Base-by-base conservation (phyloP, 1,140 invertebrate genomes). In the Arctopsyche grandis region DNA sequence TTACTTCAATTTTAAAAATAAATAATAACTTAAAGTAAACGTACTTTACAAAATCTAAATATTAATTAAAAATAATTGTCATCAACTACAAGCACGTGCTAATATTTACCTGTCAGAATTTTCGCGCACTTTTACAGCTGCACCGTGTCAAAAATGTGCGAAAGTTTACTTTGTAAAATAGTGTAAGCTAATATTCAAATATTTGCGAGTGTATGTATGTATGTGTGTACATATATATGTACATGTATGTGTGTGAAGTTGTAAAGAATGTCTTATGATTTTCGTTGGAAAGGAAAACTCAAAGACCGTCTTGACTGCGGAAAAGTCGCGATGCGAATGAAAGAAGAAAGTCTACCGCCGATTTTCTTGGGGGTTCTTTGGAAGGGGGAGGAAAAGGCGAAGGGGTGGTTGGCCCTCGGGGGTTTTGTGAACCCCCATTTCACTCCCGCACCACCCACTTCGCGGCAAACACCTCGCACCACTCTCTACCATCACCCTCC, bases 251-350 rank as follows among this genome's bases (percentile, higher is more conserved):
- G 1, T 52, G 12, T 52, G 16, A 14, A 52, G 48, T 52, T 52
- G 16, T 52, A 52, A 52, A 52, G 10, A 52, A 52, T 38, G 48
- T 52, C 16, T 52, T 52, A 10, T 52, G 48, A 5, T 14, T 52
- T 52, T 52, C 48, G 48, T 16, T 3, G 12, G 48, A 52, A 52
- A 52, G 16, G 48, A 52, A 52, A 52, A 52, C 16, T 52, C 48
- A 46, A 12, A 56, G 79, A 56, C 71, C 81, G 79, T 79, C 77
- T 78, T 76, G 43, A 74, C 81, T 77, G 24, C 29, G 77, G 79
- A 82, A 82, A 82, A 80, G 81, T 77, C 81, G 77, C 81, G 77
- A 71, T 44, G 74, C 81, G 81, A 82, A 82, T 82, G 81, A 79
- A 69, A 66, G 71, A 82, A 80, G 81, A 82, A 82, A 82, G 79